These are phyloP conservation scores for Dryocosmus kuriphilus DNA, from an alignment of 2,888 invertebrate genomes.

Conservation along the genomic window DNA sequence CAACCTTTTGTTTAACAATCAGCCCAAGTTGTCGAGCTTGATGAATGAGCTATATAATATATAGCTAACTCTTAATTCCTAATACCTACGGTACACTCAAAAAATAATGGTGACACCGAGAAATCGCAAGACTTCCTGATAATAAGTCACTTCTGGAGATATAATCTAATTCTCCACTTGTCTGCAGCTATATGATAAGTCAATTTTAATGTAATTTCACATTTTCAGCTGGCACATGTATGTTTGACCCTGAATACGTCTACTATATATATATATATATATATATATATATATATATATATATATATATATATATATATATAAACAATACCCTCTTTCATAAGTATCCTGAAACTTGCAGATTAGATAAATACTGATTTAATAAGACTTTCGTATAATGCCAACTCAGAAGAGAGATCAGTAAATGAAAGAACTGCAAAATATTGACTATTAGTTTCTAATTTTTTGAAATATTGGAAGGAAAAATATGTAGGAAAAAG, in stretches of 20 bases:
- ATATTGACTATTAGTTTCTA: not conserved
- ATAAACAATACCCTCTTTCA: not conserved
- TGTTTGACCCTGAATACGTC: not conserved
- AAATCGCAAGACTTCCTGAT: too few species aligned
- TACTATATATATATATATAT: too few species aligned
- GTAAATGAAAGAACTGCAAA: too few species aligned
- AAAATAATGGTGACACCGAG: too few species aligned
- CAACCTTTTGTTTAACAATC: not conserved
- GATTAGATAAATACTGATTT: not conserved
- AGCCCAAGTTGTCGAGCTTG: not conserved
- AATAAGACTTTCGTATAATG: too few species aligned
- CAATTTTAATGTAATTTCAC: not conserved
- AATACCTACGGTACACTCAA: too few species aligned
- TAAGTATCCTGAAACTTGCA: not conserved
- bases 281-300: too few species aligned
- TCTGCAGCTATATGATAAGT: too few species aligned
- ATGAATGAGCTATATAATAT: not conserved
- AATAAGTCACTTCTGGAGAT: too few species aligned
- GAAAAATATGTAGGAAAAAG: not conserved
- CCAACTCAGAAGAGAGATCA: too few species aligned
- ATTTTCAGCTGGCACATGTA: not conserved
- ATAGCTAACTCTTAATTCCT: too few species aligned
- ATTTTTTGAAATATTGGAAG: not conserved
- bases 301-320: too few species aligned
- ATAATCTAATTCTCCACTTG: not conserved